These are phyloP conservation scores for Hesperia comma DNA, from an alignment of 2,888 invertebrate genomes.

Conservation along the genomic window DNA sequence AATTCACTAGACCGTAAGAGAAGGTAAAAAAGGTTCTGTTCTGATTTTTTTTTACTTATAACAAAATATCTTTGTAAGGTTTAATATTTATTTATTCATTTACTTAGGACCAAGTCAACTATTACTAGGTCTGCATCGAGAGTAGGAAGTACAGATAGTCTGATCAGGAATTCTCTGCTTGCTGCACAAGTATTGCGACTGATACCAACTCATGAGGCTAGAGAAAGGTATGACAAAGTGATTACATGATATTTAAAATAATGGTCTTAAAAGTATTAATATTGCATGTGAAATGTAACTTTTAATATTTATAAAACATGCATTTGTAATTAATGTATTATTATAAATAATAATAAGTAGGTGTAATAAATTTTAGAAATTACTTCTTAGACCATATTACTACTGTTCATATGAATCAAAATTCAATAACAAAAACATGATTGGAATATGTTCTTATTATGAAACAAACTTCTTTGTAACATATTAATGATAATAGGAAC, in stretches of 20 bases:
- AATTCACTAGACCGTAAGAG: slow-evolving; percentile 77
- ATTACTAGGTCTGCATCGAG: slow-evolving; percentile 72
- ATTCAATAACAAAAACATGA: too few relatives aligned
- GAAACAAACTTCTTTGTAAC: slow-evolving; percentile 6
- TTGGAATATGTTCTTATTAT: neutral
- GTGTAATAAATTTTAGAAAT: too few relatives aligned
- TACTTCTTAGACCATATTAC: too few relatives aligned
- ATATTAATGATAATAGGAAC: neutral
- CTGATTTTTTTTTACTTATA: neutral
- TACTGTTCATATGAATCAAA: too few relatives aligned
- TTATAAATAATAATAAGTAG: too few relatives aligned
- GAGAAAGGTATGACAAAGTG: slow-evolving; percentile 85
- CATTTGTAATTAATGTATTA: too few relatives aligned
- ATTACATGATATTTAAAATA: too few relatives aligned
- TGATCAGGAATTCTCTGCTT: slow-evolving; percentile 89
- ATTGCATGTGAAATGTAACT: too few relatives aligned
- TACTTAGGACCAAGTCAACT: slow-evolving; percentile 69
- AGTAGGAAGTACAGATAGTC: slow-evolving; percentile 85
- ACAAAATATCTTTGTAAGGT: neutral
- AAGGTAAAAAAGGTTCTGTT: slow-evolving; percentile 55
- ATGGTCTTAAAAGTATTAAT: too few relatives aligned
- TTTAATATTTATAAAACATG: too few relatives aligned
- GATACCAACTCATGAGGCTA: slow-evolving; percentile 91
- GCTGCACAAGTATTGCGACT: slow-evolving; percentile 92
- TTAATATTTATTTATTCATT: neutral